Conservation (phyloP, 2,888 invertebrate species). For the Empis livida region DNA sequence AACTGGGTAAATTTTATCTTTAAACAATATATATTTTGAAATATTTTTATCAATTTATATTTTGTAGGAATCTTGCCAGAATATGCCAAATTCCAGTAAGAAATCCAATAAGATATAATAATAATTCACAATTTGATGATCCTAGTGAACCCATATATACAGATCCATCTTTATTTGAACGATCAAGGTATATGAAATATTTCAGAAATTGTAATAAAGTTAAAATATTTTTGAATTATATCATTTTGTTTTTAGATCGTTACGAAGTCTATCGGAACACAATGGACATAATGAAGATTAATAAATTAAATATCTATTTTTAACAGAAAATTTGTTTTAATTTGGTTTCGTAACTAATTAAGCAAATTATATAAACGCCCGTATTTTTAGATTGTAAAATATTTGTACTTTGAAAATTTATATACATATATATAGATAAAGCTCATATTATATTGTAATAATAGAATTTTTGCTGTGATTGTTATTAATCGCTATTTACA, state of each 20-base stretch:
- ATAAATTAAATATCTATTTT: conserved; percentile 10
- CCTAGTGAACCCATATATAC: conserved; percentile 90
- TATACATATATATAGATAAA: too few relatives aligned
- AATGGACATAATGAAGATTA: conserved; percentile 19
- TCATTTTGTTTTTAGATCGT: conserved; percentile 22
- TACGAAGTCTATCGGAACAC: conserved; percentile 33
- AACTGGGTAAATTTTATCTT: conserved; percentile 41
- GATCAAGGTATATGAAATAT: conserved; percentile 53
- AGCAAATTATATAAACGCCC: neutral
- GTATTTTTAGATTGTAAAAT: neutral
- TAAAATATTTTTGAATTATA: neutral
- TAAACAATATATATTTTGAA: neutral
- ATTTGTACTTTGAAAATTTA: neutral
- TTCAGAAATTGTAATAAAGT: too few relatives aligned
- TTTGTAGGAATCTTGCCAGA: conserved; percentile 32
- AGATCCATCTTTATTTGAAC: conserved; percentile 80
- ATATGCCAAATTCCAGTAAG: conserved; percentile 39
- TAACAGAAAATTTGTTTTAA: too few relatives aligned
- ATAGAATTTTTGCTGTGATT: too few relatives aligned
- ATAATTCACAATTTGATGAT: conserved; percentile 52
- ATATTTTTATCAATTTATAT: conserved; percentile 1
- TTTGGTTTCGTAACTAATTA: neutral
- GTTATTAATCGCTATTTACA: too few relatives aligned
- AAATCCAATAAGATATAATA: conserved; percentile 38
- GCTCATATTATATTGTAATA: neutral